Evolutionary conservation across 1,140 invertebrate species (phyloP), one percentile per base, ranked within the genome.

Genomic region (Scaptomyza montana): DNA sequence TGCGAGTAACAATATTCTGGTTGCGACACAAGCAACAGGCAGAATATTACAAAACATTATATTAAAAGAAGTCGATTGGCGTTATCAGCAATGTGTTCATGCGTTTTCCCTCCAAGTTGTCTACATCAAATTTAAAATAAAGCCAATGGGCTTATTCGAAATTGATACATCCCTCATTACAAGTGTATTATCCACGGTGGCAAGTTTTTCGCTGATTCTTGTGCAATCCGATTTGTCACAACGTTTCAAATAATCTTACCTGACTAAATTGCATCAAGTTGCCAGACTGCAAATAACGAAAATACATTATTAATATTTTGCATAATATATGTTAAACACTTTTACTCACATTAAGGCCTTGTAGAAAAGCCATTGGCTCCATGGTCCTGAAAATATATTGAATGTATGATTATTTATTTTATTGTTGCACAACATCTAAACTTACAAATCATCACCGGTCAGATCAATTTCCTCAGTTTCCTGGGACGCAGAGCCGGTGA

Each of bases 191-290:
- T 74, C 84, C 2, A 39, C 76, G 1, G 70, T 84, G n/a, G 55
- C 79, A 4, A 79, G 66, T 6, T 89, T 87, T 16, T 50, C 78
- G 28, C 10, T 89, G 1, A 89, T 87, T 28, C 62, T 89, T 5
- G 59, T 89, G 1, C 85, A 89, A 71, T 61, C 74, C 2, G 85
- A 89, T 64, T 54, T 89, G 33, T 73, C 74, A 5, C 81, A 82
- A 3, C 69, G 86, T 3, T 77, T 87, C 21, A 74, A 74, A 21
- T 41, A 33, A 25, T 41, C 68, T 85, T 3, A 91, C 89, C 89
- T 91, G 89, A 55, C 89, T 91, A 39, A 90, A 91, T 53, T 90
- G 78, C 89, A 91, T 91, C 33, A 91, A 71, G 47, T 91, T 91
- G 10, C 77, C 89, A 1, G 90, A 91, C 90, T 91, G 68, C 9